Base-by-base conservation (phyloP, 1,140 invertebrate genomes). In the Brachionus angularis region DNA sequence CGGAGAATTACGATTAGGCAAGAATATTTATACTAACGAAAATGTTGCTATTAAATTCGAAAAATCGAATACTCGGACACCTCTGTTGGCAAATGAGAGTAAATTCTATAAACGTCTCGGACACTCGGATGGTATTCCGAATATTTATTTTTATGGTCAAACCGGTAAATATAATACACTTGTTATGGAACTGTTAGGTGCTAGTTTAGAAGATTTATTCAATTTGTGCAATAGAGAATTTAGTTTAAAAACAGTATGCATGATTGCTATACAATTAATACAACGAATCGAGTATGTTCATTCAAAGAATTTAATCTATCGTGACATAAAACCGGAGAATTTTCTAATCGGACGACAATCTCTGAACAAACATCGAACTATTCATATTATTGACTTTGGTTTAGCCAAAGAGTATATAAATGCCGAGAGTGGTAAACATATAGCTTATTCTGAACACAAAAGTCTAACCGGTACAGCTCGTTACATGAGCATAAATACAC, bases 91-190 rank as follows among this genome's bases (percentile, higher is more conserved):
- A 23, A 39, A 44, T 25, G 69, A 71, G 39, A 50, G 52, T 14
- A 49, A 52, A 50, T 64, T 64, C 10, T 71, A 71, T 53, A 53
- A 39, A 16, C 64, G 27, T 0, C 12, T 50, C 25, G 31, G 39
- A 34, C 42, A 27, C 21, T 21, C 50, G 34, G 84, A 88, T 88
- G 71, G 55, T 2, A 1, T 67, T 14, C 71, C 71, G 3, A 50
- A 64, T 47, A 27, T 53, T 27, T 49, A 29, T 46, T 52, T 21
- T 72, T 72, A 62, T n/a, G 73, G 81, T 52, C 78, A 79, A 49
- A 79, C 80, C 61, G 81, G 81, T n/a, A 79, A 82, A 58, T 83
- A 82, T 50, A 74, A 74, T 49, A 73, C 69, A 3, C 27, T 77
- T 14, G 75, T 77, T 2, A 74, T 77, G 73, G 75, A 77, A 16